Percentiles rank a stretch among this genome's conserved stretches.
Evolutionary conservation across 2,113 vertebrate genomes (phyloP).

Genomic region (Cephalopholis sonnerati): DNA sequence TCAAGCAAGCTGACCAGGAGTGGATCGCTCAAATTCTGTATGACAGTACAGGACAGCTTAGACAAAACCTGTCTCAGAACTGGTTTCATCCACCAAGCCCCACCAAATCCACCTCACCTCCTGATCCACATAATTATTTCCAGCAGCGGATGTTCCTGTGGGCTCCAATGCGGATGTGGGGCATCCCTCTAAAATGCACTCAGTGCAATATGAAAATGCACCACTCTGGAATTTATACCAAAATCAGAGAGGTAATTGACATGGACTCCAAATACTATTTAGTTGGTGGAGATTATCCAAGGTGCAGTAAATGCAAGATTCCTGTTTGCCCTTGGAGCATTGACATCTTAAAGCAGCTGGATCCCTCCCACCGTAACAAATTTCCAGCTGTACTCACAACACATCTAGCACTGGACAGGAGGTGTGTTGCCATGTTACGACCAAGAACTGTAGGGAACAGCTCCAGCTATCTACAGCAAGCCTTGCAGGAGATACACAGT

Average conservation of each 20-base stretch:
- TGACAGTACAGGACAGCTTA: no score
- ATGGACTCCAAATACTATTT: not conserved
- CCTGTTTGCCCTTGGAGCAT: conserved; percentile 25
- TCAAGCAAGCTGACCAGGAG: no score
- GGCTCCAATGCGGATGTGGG: no score
- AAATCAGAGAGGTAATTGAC: not conserved
- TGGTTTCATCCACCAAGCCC: no score
- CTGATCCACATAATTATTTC: no score
- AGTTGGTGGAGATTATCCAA: not conserved
- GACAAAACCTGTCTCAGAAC: no score
- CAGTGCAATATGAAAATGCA: no score
- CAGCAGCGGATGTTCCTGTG: no score
- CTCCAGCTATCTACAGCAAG: conserved; percentile 23
- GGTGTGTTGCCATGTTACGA: conserved; percentile 16
- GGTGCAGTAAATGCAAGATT: not conserved
- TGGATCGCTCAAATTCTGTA: no score
- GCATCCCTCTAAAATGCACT: no score
- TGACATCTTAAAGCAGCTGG: not conserved
- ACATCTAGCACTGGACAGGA: conserved; percentile 35
- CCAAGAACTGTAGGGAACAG: conserved; percentile 37
- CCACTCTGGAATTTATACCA: no score
- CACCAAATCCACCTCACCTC: no score
- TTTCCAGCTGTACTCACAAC: conserved; percentile 23
- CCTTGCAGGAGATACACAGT: conserved; percentile 35
- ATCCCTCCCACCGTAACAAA: not conserved